Conservation (phyloP, 1,140 invertebrate genomes). For the Philotrypesis tridentata region DNA sequence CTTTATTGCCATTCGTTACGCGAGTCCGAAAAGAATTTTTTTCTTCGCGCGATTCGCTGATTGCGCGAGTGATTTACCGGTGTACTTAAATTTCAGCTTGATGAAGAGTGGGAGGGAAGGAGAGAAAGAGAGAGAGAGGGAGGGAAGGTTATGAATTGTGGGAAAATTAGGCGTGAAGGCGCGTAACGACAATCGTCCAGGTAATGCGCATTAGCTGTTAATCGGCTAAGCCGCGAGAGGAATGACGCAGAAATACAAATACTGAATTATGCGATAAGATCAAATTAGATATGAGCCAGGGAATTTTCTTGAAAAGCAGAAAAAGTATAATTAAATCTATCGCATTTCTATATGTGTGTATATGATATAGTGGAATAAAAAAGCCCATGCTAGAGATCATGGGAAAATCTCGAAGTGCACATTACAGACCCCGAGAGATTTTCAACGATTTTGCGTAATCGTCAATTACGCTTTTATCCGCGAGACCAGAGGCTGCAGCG, state of each 20-base stretch:
- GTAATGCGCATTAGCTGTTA: background rate
- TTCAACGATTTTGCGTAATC: background rate
- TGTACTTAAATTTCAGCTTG: background rate
- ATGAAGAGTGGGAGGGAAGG: no score
- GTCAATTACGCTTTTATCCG: background rate
- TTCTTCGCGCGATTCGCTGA: background rate
- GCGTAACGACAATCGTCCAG: background rate
- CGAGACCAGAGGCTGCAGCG: no score
- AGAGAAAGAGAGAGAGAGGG: no score
- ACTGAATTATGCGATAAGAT: no score
- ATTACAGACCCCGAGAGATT: no score
- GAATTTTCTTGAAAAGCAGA: background rate
- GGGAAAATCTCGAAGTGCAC: background rate
- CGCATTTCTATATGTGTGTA: no score
- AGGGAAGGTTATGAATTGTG: background rate
- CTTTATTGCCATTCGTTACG: background rate
- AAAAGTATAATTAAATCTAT: background rate
- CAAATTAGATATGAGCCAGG: background rate
- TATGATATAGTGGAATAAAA: no score
- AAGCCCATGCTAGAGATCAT: background rate
- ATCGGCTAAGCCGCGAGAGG: background rate
- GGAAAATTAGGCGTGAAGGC: background rate
- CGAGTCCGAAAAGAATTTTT: conserved; percentile 28
- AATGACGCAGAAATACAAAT: background rate
- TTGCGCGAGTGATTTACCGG: conserved; percentile 10